Conservation (phyloP, 2,797 vertebrate genomes). For the Sebastes jordani region DNA sequence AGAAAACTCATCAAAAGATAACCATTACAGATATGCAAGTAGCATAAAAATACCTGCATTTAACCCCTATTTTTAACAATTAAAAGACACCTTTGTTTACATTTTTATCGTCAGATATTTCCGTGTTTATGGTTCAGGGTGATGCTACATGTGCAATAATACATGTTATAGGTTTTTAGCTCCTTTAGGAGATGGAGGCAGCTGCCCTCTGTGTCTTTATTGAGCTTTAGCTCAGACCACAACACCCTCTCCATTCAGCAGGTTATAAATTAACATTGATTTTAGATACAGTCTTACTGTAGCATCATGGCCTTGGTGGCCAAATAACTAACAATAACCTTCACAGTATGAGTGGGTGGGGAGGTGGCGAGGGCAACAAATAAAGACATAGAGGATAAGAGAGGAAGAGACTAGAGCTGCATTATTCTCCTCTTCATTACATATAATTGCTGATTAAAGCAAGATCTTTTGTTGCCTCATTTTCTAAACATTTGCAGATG, state of each 20-base stretch:
- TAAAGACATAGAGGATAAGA: constrained; percentile 5
- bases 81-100: background rate
- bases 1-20: background rate
- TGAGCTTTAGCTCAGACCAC: constrained; percentile 31
- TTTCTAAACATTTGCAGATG: background rate
- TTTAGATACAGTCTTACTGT: constrained; percentile 51
- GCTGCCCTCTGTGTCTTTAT: constrained; percentile 32
- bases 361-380: constrained; percentile 4
- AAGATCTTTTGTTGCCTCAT: background rate
- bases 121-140: background rate
- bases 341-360: constrained; percentile 31
- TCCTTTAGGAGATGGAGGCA: constrained; percentile 8
- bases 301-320: constrained; percentile 54
- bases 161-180: background rate
- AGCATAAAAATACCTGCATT: background rate
- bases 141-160: background rate
- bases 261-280: constrained; percentile 69
- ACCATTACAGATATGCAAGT: background rate
- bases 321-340: constrained; percentile 60
- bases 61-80: background rate
- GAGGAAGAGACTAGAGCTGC: background rate
- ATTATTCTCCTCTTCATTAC: constrained; percentile 29
- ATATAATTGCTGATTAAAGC: constrained; percentile 6
- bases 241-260: constrained; percentile 43
- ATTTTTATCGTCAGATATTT: background rate